These are phyloP conservation scores for Plagiodera versicolora DNA, from an alignment of 2,888 invertebrate species.

Conservation along the genomic window DNA sequence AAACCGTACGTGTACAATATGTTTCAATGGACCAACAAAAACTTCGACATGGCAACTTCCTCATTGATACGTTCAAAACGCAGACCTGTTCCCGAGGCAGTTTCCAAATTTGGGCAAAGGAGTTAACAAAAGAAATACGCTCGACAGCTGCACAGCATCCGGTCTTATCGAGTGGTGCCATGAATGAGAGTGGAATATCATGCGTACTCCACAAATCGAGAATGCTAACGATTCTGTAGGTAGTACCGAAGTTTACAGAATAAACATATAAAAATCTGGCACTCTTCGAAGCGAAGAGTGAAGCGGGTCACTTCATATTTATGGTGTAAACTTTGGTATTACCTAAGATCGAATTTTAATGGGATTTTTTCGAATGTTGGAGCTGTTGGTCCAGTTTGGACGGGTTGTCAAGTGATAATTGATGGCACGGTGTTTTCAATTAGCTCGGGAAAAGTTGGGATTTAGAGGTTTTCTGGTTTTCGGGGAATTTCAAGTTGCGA, in stretches of 20 bases:
- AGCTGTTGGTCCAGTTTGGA: too few relatives aligned
- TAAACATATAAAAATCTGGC: too few relatives aligned
- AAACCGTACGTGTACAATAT: too few relatives aligned
- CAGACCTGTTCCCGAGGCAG: not conserved
- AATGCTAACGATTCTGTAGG: constrained; percentile 5
- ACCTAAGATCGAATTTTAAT: not conserved
- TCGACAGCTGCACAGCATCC: not conserved
- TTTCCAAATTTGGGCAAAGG: constrained; percentile 9
- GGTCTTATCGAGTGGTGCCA: constrained; percentile 10
- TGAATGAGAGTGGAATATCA: constrained; percentile 19
- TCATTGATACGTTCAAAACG: too few relatives aligned
- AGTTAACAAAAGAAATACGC: not conserved
- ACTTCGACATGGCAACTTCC: too few relatives aligned
- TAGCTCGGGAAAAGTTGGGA: not conserved
- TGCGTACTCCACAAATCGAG: constrained; percentile 10
- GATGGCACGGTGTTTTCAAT: not conserved
- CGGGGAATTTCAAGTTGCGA: not conserved
- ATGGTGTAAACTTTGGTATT: too few relatives aligned
- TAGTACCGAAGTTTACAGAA: too few relatives aligned
- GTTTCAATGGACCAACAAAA: too few relatives aligned
- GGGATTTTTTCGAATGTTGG: too few relatives aligned
- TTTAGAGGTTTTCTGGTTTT: not conserved
- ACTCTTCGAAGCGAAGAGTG: too few relatives aligned
- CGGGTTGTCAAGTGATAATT: not conserved
- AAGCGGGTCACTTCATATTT: too few relatives aligned